A percentile compares a stretch with the other conserved stretches of the same genome.
phyloP scores from a whole-genome alignment of 2,797 vertebrate genomes.

The Myioborus melanocephalus region DNA sequence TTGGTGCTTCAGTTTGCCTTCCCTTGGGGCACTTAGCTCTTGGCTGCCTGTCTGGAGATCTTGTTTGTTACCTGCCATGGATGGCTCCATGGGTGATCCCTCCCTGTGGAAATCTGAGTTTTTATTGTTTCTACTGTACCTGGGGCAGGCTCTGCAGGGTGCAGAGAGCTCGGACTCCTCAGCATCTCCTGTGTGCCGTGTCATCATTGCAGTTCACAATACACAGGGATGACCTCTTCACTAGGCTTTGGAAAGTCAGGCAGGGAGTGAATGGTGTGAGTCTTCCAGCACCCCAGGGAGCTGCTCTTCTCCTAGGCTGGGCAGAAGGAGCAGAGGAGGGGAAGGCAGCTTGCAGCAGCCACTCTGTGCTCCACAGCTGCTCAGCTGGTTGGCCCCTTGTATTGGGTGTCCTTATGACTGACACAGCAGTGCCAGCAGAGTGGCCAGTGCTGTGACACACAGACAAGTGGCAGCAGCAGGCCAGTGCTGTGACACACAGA shows the following conservation, averaged over 20 bases:
- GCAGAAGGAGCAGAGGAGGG: background rate
- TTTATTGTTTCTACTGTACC: background rate
- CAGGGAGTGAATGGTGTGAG: background rate
- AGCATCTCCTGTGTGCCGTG: background rate
- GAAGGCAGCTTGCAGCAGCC: background rate
- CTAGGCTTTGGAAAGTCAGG: background rate
- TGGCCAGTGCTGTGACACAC: background rate
- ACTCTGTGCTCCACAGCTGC: background rate
- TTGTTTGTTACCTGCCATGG: background rate
- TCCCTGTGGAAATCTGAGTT: background rate
- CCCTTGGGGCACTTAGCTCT: background rate
- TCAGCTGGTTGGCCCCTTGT: background rate
- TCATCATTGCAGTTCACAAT: background rate
- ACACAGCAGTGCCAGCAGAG: background rate
- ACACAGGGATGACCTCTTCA: background rate
- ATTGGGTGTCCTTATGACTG: fast-evolving
- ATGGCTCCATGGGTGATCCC: background rate
- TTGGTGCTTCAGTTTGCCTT: background rate
- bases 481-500: background rate
- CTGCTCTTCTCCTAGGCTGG: background rate
- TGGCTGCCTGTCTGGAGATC: background rate
- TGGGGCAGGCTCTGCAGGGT: background rate
- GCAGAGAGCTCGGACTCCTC: background rate
- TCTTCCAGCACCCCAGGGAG: background rate
- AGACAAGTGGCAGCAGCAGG: background rate